A percentile compares a stretch with the other conserved stretches of the same genome.
Conservation (phyloP, 2,797 vertebrate genomes). For the Manis javanica region DNA sequence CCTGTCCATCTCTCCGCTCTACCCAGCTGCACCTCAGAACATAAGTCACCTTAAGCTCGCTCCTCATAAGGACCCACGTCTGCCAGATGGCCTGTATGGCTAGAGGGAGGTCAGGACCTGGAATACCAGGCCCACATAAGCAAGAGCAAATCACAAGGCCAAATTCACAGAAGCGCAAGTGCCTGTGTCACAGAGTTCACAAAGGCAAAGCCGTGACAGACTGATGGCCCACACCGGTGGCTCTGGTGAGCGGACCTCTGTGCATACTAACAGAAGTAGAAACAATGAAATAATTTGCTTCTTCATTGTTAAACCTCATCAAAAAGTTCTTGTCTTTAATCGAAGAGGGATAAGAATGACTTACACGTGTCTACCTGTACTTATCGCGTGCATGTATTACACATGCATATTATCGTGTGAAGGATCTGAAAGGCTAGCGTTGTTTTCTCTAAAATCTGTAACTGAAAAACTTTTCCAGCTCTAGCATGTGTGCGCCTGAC, state of each 20-base stretch:
- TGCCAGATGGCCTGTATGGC: neutral
- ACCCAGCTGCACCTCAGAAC: neutral
- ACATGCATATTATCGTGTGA: too few species aligned
- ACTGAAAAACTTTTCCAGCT: neutral
- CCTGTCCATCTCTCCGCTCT: neutral
- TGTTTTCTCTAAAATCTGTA: neutral
- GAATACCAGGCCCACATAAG: neutral
- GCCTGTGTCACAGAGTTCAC: neutral
- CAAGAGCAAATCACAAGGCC: neutral
- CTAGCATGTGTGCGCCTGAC: accelerated
- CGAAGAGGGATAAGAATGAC: neutral
- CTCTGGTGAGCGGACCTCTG: neutral
- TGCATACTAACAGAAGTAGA: neutral
- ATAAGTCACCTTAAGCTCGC: too few species aligned
- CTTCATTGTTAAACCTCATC: neutral
- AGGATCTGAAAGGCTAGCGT: neutral
- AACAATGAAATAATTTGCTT: neutral
- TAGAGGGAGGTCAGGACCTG: neutral
- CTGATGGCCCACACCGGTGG: neutral
- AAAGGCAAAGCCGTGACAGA: neutral
- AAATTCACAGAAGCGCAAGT: too few species aligned
- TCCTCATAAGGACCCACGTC: neutral
- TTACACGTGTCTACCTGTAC: too few species aligned
- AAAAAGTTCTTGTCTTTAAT: neutral
- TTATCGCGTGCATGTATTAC: neutral